A percentile compares a stretch with the other conserved stretches of the same genome.
phyloP scores from a whole-genome alignment of 2,113 vertebrate genomes.

The Notechis scutatus region DNA sequence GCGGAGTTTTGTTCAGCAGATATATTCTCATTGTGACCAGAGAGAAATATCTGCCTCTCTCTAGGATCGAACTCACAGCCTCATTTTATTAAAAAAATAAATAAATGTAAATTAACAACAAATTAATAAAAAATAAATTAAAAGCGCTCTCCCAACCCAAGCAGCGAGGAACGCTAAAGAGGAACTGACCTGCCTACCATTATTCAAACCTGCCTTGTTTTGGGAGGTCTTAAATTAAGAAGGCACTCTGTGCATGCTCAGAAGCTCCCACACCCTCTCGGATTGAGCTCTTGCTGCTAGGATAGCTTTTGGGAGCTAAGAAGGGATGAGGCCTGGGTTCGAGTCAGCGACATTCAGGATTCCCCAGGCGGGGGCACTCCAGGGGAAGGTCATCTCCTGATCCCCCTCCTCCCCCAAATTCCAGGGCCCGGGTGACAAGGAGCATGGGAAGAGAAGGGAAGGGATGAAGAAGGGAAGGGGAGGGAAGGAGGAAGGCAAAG shows the following conservation, averaged over 20 bases:
- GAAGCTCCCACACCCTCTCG: neutral
- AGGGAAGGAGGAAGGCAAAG: too few species aligned
- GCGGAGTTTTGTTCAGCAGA: too few species aligned
- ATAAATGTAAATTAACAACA: too few species aligned
- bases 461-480: too few species aligned
- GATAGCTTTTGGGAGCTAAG: neutral
- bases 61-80: too few species aligned
- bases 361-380: neutral
- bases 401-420: neutral
- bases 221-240: neutral
- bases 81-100: neutral
- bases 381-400: neutral
- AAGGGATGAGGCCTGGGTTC: neutral
- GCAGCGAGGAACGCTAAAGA: neutral
- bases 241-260: neutral
- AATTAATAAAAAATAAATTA: neutral
- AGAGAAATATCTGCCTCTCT: too few species aligned
- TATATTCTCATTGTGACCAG: too few species aligned
- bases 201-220: neutral
- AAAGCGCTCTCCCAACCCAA: neutral
- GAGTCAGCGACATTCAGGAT: neutral
- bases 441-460: too few species aligned
- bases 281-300: neutral
- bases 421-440: too few species aligned
- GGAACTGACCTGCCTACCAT: neutral